These are phyloP conservation scores for Archivesica marissinica DNA, from an alignment of 1,140 invertebrate genomes.

Conservation along the genomic window DNA sequence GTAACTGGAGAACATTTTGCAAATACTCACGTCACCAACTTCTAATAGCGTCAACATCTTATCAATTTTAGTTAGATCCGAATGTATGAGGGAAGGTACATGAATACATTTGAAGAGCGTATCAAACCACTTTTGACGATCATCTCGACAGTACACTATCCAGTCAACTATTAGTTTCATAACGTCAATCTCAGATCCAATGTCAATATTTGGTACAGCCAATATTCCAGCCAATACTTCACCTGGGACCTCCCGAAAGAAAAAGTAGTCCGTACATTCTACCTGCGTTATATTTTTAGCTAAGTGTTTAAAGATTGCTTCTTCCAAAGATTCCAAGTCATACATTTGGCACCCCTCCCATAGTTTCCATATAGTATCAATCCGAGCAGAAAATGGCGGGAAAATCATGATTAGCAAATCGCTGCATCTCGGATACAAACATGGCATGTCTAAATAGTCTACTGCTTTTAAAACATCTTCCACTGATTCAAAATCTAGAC, in stretches of 20 bases:
- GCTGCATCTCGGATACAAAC: not conserved
- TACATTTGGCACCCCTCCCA: not conserved
- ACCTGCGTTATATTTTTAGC: not conserved
- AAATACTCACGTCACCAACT: not conserved
- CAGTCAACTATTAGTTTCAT: not conserved
- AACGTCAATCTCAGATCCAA: not conserved
- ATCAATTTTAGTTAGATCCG: not conserved
- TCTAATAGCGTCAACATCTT: not conserved
- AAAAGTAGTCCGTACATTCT: not conserved
- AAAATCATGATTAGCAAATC: not conserved
- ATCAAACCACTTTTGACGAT: not conserved
- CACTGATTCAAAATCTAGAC: not conserved
- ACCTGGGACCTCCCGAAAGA: not conserved
- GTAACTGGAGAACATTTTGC: not conserved
- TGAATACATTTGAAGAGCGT: not conserved
- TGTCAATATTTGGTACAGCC: not conserved
- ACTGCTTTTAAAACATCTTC: not conserved
- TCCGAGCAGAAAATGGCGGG: not conserved
- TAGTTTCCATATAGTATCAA: not conserved
- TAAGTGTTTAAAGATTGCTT: not conserved
- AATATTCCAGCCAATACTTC: not conserved
- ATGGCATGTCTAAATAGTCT: conserved; percentile 16
- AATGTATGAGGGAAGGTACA: not conserved
- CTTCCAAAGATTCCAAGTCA: not conserved
- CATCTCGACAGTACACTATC: not conserved